Evolutionary conservation across 2,888 invertebrate genomes (phyloP).

Genomic region (Daptonema setosum): DNA sequence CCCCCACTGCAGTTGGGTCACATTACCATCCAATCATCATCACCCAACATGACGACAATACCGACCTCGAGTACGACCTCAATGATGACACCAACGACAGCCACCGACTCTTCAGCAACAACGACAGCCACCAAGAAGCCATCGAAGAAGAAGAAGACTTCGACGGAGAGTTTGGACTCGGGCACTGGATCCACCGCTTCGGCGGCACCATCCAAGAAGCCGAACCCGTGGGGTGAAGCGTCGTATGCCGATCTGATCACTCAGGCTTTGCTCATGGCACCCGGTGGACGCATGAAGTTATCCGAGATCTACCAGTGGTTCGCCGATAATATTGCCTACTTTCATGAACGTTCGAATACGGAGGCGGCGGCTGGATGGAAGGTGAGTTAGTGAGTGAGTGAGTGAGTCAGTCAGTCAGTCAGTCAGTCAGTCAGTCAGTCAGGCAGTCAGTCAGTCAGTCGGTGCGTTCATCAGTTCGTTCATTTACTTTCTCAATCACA

Average conservation of each 20-base stretch:
- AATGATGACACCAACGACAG: neutral
- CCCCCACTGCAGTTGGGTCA: no score
- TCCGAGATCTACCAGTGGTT: conserved; percentile 99
- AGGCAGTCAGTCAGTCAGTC: no score
- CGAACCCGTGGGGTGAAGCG: conserved; percentile 90
- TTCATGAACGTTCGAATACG: conserved; percentile 96
- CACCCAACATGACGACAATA: no score
- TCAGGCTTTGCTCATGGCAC: conserved; percentile 82
- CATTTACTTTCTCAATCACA: neutral
- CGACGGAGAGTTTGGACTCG: neutral
- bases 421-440: no score
- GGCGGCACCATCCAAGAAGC: conserved; percentile 45
- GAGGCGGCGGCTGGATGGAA: conserved; percentile 99
- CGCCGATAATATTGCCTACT: conserved; percentile 96
- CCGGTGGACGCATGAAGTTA: conserved; percentile 77
- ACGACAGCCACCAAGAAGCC: conserved; percentile 5
- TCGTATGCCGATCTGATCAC: conserved; percentile 97
- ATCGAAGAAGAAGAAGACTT: neutral
- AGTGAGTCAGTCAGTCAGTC: no score
- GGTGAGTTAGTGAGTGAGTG: no score
- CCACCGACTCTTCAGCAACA: neutral
- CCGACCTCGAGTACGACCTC: neutral
- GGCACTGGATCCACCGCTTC: conserved; percentile 1
- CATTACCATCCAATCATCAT: no score
- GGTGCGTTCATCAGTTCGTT: neutral